Evolutionary conservation across 2,113 vertebrate species (phyloP), one percentile per base, ranked within the genome.

Genomic region (Pachyramphus minor): DNA sequence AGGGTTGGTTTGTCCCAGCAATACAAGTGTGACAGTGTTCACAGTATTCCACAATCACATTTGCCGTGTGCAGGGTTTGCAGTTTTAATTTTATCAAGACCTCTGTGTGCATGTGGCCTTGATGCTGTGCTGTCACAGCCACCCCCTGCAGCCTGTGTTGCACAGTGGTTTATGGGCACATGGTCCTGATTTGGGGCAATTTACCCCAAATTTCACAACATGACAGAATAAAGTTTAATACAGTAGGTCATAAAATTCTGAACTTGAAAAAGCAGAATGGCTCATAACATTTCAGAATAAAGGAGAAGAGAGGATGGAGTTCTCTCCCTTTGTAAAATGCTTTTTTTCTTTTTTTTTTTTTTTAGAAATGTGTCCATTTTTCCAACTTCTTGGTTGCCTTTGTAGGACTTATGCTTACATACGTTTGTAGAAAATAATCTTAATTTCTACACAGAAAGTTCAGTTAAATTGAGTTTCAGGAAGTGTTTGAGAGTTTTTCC

Each of bases 11-110:
- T 94, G 49, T 91, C 45, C 56, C 62, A 71, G 52, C 25, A 64
- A 30, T n/a, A 52, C 52, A 18, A 72, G n/a, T 21, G 4, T 90
- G 83, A 89, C 88, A 77, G 4, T 19, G 80, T 71, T 47, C 42
- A 71, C 47, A 59, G 50, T 63, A 23, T 74, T 93, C 93, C 93
- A 80, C 90, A 93, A 18, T 93, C 85, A 11, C 45, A 9, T 93
- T 94, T 92, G 90, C 94, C 95, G 62, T 72, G 83, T 89, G 64
- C 56, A 41, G 86, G 90, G 94, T 96, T 96, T 97, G 92, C 95
- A 96, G 53, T 95, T 94, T 93, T 96, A 93, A 96, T 96, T 93
- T 92, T 27, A 19, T 67, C 44, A 5, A 95, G 90, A 87, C 17
- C 72, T 89, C 0, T 56, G 47, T 52, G 87, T 86, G 44, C 94